Percentiles rank a stretch among this genome's conserved stretches.
These are phyloP conservation scores for Amphipyra tragopoginis DNA, from an alignment of 2,888 invertebrate genomes.

Conservation along the genomic window DNA sequence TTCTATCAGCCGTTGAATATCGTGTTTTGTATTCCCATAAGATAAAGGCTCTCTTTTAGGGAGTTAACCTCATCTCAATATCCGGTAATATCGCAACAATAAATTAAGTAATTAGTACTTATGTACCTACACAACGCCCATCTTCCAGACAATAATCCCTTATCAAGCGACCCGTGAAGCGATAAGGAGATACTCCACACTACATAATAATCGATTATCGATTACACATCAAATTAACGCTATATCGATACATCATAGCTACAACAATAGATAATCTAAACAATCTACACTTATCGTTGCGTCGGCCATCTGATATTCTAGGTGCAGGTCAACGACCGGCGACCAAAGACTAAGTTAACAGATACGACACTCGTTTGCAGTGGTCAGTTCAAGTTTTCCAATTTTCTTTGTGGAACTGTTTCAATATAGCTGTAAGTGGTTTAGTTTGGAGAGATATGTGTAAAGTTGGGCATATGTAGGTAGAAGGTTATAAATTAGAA, in stretches of 20 bases:
- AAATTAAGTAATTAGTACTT: not conserved
- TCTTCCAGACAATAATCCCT: not conserved
- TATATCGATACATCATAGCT: conserved; percentile 35
- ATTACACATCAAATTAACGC: conserved; percentile 20
- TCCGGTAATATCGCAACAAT: not conserved
- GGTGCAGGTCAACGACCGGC: conserved; percentile 44
- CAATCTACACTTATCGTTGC: conserved; percentile 54
- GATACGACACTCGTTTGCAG: conserved; percentile 38
- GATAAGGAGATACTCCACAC: conserved; percentile 5
- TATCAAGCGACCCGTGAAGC: not conserved
- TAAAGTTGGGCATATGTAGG: conserved; percentile 9
- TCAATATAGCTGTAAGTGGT: conserved; percentile 39
- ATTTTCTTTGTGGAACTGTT: conserved; percentile 44
- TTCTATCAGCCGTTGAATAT: too few relatives aligned
- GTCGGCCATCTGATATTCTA: conserved; percentile 59
- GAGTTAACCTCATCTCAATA: too few relatives aligned
- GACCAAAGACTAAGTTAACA: conserved; percentile 41
- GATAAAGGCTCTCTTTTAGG: too few relatives aligned
- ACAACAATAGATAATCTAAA: conserved; percentile 59
- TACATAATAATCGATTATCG: too few relatives aligned
- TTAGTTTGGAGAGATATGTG: conserved; percentile 28
- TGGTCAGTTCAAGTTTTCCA: conserved; percentile 50
- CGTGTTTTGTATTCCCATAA: too few relatives aligned
- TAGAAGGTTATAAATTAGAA: not conserved
- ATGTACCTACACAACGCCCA: not conserved